Percentiles rank a stretch among this genome's conserved stretches.
Conservation (phyloP, 2,113 vertebrate species). For the Planiliza haematocheilus region DNA sequence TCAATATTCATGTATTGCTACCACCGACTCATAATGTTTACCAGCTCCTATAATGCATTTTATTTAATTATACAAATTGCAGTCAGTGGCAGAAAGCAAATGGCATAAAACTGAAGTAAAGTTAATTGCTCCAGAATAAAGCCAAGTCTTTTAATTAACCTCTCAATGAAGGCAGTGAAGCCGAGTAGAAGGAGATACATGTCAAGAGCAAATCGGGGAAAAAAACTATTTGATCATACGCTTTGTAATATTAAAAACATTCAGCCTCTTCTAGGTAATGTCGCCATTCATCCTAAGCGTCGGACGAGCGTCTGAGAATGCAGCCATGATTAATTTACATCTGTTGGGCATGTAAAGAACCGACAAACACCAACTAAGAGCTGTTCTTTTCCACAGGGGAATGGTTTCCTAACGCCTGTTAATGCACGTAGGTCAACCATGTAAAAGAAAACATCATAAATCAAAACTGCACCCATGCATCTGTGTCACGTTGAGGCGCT, state of each 20-base stretch:
- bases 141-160: constrained; percentile 68
- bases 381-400: constrained; percentile 41
- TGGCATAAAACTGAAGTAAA: constrained; percentile 51
- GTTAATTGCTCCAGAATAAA: constrained; percentile 66
- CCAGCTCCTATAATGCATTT: constrained; percentile 29
- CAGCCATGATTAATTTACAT: constrained; percentile 59
- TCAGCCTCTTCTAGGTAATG: constrained; percentile 18
- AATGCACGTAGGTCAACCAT: constrained; percentile 58
- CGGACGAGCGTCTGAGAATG: constrained; percentile 28
- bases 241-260: constrained; percentile 46
- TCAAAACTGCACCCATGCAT: constrained; percentile 62
- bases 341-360: constrained; percentile 39
- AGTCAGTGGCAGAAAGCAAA: constrained; percentile 51
- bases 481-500: constrained; percentile 30
- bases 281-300: constrained; percentile 31
- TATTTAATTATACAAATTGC: constrained; percentile 63
- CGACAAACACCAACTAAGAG: constrained; percentile 28
- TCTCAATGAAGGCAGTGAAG: constrained; percentile 51
- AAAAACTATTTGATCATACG: constrained; percentile 34
- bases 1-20: constrained; percentile 22
- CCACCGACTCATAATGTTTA: constrained; percentile 31
- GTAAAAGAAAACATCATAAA: constrained; percentile 70
- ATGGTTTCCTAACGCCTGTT: constrained; percentile 52
- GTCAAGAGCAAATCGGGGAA: constrained; percentile 40
- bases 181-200: constrained; percentile 35